Evolutionary conservation across 2,888 invertebrate species (phyloP), one percentile per base, ranked within the genome.

Genomic region (Drosophila tanythrix): DNA sequence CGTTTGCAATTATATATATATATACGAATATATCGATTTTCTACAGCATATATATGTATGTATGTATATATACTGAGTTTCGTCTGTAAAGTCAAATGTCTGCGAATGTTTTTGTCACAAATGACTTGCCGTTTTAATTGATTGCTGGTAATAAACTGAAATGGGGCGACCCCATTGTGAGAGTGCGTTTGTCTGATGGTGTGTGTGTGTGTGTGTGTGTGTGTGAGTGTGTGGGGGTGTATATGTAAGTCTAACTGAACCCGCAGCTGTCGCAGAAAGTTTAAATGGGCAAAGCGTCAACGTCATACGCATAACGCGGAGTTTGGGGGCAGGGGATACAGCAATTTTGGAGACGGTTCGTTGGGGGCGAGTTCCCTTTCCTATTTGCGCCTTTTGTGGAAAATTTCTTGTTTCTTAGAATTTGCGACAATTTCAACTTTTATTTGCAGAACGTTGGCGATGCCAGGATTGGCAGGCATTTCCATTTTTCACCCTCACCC

Each of bases 61-160:
- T 65, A 50, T 35, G 18, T 27, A 25, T n/a, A 2, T 50, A 29
- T 52, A 10, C 25, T n/a, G 29, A 62, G 31, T 27, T 59, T n/a
- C 48, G 56, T 58, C 29, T 15, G 58, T 63, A 74, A 88, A 85
- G 88, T 88, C 80, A 88, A 89, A 85, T 88, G 88, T 85, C 86
- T 88, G 90, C 66, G 86, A 85, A 88, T 85, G 90, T 80, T 86
- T 86, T 90, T 86, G 90, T 86, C 90, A 90, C 90, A 86, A 86
- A 86, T 86, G 90, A 86, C 89, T 86, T 90, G 86, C 83, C 83
- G 86, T 86, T 86, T 86, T 86, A 86, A 86, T 86, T 90, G 85
- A 86, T 86, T 88, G 88, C 90, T 71, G 83, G 85, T 90, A 86
- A 86, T 86, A 86, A 86, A 88, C 86, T 82, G 88, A 85, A 90